phyloP scores from a whole-genome alignment of 2,888 invertebrate species.

The Belgica antarctica region DNA sequence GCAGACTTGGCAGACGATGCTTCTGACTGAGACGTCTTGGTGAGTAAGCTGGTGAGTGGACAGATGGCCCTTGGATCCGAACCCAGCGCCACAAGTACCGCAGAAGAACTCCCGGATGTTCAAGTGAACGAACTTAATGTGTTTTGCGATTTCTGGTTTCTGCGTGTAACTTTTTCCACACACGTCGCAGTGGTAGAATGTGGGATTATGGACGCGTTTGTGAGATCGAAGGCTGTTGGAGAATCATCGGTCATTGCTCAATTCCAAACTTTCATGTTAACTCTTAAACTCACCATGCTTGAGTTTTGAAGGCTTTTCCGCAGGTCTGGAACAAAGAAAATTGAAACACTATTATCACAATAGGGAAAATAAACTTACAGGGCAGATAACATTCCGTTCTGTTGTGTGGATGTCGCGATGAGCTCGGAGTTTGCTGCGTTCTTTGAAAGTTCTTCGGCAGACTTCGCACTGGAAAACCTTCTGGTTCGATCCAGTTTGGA shows the following conservation, averaged over 20 bases:
- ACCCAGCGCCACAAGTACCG: neutral
- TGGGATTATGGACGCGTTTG: constrained; percentile 29
- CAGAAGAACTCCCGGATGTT: constrained; percentile 26
- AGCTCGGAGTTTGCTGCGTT: neutral
- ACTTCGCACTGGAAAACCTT: constrained; percentile 12
- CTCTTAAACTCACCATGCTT: too few species aligned
- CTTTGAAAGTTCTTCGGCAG: constrained; percentile 23
- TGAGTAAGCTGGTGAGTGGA: constrained; percentile 14
- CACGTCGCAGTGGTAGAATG: neutral
- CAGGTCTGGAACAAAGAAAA: constrained; percentile 16
- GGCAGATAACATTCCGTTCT: constrained; percentile 20
- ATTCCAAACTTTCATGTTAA: too few species aligned
- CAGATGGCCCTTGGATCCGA: constrained; percentile 28
- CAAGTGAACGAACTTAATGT: constrained; percentile 36
- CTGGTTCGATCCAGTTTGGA: neutral
- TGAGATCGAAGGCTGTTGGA: constrained; percentile 11
- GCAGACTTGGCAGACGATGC: constrained; percentile 16
- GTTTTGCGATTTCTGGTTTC: constrained; percentile 18
- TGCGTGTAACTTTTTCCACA: constrained; percentile 34
- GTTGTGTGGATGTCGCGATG: constrained; percentile 29
- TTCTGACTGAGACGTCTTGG: neutral
- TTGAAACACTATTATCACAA: neutral
- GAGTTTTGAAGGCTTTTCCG: constrained; percentile 28
- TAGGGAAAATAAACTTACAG: constrained; percentile 8
- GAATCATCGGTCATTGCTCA: too few species aligned